Evolutionary conservation across 2,888 invertebrate species (phyloP).

Genomic region (Lymantria dispar): DNA sequence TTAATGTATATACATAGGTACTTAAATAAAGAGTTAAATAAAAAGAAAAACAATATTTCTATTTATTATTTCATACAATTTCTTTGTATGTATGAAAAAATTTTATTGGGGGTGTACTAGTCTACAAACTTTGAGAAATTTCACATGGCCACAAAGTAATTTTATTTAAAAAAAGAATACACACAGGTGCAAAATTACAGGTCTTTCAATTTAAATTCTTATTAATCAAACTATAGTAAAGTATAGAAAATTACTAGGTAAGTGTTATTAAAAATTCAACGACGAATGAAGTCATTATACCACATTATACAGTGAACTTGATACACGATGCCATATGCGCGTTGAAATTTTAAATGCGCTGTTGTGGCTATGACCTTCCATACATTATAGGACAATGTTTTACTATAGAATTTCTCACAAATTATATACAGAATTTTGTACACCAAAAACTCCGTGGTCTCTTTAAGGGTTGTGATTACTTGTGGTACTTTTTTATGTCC

Average conservation of each 20-base stretch:
- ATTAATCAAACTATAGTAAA: constrained; percentile 3
- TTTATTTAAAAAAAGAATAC: not conserved
- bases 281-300: constrained; percentile 8
- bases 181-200: constrained; percentile 6
- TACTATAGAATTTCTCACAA: too few relatives aligned
- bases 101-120: too few relatives aligned
- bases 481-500: too few relatives aligned
- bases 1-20: too few relatives aligned
- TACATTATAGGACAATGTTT: not conserved
- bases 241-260: constrained; percentile 8
- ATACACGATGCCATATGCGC: not conserved
- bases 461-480: too few relatives aligned
- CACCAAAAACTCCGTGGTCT: too few relatives aligned
- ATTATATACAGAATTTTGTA: too few relatives aligned
- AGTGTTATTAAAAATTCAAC: constrained; percentile 9
- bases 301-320: constrained; percentile 2
- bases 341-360: constrained; percentile 5
- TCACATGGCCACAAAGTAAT: not conserved
- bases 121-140: not conserved
- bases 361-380: not conserved
- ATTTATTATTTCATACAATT: too few relatives aligned
- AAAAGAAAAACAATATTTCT: too few relatives aligned
- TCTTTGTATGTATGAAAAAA: too few relatives aligned
- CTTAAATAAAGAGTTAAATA: too few relatives aligned
- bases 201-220: not conserved